These are phyloP conservation scores for Parasteatoda tepidariorum DNA, from an alignment of 1,140 invertebrate genomes.

Conservation along the genomic window DNA sequence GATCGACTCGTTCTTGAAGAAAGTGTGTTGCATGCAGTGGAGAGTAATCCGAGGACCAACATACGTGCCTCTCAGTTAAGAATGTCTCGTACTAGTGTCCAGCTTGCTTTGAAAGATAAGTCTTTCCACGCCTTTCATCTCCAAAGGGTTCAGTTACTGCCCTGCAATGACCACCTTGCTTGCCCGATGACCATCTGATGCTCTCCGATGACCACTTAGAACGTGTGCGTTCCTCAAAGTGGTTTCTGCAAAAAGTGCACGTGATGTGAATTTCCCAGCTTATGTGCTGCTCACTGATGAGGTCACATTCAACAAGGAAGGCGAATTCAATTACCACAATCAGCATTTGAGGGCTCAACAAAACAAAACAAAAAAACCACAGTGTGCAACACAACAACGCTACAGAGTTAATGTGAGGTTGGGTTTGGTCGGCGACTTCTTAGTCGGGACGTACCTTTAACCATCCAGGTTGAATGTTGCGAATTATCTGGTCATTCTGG, in stretches of 20 bases:
- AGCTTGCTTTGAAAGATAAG: background rate
- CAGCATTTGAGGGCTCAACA: background rate
- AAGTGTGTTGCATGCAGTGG: background rate
- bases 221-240: background rate
- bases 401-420: conserved; percentile 12
- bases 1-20: background rate
- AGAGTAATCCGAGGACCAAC: too few relatives aligned
- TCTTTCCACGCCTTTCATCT: background rate
- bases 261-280: background rate
- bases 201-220: too few relatives aligned
- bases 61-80: background rate
- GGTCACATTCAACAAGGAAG: background rate
- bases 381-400: background rate
- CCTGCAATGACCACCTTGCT: too few relatives aligned
- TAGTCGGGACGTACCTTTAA: conserved; percentile 3
- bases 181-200: too few relatives aligned
- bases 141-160: too few relatives aligned
- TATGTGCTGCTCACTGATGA: background rate
- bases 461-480: background rate
- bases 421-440: background rate
- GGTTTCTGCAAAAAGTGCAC: background rate
- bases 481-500: background rate
- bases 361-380: background rate
- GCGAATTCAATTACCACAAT: background rate
- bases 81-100: background rate